Evolutionary conservation across 2,888 invertebrate genomes (phyloP), one percentile per base, ranked within the genome.

Genomic region (Xiphydria camelus): DNA sequence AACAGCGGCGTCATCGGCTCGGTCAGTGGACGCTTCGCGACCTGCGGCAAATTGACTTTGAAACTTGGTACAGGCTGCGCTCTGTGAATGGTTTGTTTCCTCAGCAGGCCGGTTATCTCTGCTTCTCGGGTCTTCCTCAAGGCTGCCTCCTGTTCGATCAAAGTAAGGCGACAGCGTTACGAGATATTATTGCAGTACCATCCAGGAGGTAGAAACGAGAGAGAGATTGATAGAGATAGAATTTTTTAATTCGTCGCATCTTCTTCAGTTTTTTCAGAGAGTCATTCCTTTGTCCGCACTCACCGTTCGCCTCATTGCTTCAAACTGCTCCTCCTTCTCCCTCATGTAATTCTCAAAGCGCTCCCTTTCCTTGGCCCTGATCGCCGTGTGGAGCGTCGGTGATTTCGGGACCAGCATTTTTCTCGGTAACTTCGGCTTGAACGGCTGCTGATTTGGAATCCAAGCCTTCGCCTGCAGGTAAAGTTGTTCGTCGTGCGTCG

Each of bases 31-130:
- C 65, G 59, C 45, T 66, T 66, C 2, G 45, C 15, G 3, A 51
- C 21, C 19, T 6, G 17, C 4, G 55, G 50, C 4, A 56, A 26
- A 1, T 17, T n/a, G n/a, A n/a, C n/a, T 14, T 49, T 57, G 35
- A 53, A 64, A 29, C 47, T 53, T 4, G 45, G 56, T 23, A 63
- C 45, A 1, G 64, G 62, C 32, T 56, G 50, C 9, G 60, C 53
- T 37, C 60, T 64, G 41, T 54, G 55, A 17, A 59, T 51, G 9
- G 44, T 43, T 35, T 45, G 14, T 15, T 43, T 55, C 26, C 64
- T 54, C 4, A 64, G 19, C 4, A 26, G 26, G 1, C 41, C 36
- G 5, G 51, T 50, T 38, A 59, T 54, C 19, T 47, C 38, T n/a
- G 57, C 35, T 15, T 59, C 59, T 14, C 43, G 40, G 6, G 47